These are phyloP conservation scores for Peromyscus melanophrys DNA, from an alignment of 2,797 vertebrate genomes.

Conservation along the genomic window DNA sequence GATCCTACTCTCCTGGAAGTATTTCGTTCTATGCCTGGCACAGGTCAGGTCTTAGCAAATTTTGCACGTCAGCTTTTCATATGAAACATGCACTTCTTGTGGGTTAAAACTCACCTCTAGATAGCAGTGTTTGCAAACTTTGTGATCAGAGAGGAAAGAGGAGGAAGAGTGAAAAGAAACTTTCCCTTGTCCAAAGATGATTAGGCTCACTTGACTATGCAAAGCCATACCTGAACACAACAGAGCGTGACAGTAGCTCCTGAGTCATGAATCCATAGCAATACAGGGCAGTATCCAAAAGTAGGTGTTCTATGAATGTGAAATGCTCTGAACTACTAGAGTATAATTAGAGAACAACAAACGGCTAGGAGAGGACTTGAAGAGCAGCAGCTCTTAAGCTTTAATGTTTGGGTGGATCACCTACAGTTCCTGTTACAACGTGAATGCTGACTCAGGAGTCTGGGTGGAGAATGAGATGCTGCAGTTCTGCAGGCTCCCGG, in stretches of 20 bases:
- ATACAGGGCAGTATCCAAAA: background rate
- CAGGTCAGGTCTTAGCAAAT: conserved; percentile 18
- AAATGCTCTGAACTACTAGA: background rate
- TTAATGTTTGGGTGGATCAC: background rate
- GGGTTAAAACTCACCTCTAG: background rate
- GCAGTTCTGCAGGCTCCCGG: background rate
- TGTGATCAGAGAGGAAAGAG: background rate
- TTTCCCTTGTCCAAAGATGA: background rate
- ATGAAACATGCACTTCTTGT: background rate
- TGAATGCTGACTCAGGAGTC: background rate
- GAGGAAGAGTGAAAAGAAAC: background rate
- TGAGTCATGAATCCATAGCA: background rate
- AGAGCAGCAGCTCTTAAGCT: background rate
- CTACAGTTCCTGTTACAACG: background rate
- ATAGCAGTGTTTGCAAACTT: background rate
- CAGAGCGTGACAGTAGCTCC: background rate
- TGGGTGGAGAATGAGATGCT: background rate
- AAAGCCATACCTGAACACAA: background rate
- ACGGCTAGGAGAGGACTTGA: background rate
- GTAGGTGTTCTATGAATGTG: background rate
- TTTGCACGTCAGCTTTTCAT: conserved; percentile 2
- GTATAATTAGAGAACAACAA: background rate
- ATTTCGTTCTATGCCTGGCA: background rate
- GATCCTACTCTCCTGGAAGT: background rate
- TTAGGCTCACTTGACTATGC: background rate